These are phyloP conservation scores for Sceliomorpha sp. DNA, from an alignment of 2,888 invertebrate species.

Conservation along the genomic window DNA sequence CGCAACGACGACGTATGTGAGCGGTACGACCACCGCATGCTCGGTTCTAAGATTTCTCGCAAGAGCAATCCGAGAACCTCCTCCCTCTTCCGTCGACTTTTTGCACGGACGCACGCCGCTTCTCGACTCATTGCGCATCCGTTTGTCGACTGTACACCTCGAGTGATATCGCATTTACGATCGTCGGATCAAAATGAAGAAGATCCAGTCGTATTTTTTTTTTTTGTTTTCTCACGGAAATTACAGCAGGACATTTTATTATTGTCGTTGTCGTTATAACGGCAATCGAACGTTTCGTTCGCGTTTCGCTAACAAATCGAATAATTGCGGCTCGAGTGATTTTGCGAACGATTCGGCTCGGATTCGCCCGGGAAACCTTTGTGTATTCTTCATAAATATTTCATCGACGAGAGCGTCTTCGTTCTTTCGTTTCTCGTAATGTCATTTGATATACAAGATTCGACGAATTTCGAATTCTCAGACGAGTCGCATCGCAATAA, in stretches of 20 bases:
- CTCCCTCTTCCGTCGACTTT: constrained; percentile 22
- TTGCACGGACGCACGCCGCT: constrained; percentile 30
- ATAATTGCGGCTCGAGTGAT: too few species aligned
- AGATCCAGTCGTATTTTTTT: too few species aligned
- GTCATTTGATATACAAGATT: constrained; percentile 28
- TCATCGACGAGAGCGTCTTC: not conserved
- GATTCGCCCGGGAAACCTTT: too few species aligned
- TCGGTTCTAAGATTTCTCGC: constrained; percentile 34
- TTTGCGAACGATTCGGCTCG: too few species aligned
- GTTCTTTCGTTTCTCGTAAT: constrained; percentile 4
- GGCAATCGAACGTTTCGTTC: too few species aligned
- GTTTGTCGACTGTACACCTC: constrained; percentile 19
- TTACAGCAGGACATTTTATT: too few species aligned
- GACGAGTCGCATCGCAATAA: constrained; percentile 12
- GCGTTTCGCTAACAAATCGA: too few species aligned
- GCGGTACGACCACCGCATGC: constrained; percentile 2
- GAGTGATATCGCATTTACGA: constrained; percentile 13
- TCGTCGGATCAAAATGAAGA: too few species aligned
- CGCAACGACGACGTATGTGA: not conserved
- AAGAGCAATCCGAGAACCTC: constrained; percentile 32
- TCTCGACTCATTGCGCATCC: constrained; percentile 26
- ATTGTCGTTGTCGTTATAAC: too few species aligned
- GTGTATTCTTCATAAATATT: too few species aligned
- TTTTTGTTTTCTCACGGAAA: too few species aligned
- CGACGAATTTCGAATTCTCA: constrained; percentile 13